Conservation (phyloP, 2,888 invertebrate genomes). For the Thereva unica region DNA sequence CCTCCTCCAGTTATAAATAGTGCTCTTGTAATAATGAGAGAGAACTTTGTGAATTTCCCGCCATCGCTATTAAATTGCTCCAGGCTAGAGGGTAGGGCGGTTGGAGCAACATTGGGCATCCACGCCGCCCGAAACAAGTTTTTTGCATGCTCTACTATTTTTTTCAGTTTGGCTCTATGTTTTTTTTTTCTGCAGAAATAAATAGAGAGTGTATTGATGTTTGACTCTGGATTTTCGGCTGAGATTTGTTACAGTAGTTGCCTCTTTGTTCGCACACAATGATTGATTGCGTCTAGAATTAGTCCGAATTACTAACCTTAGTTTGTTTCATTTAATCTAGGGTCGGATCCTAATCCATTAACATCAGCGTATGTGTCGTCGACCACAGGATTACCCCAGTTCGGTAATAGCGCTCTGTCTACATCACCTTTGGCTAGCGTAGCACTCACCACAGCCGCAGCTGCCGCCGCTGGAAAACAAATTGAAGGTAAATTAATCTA, state of each 20-base stretch:
- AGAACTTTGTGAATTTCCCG: slow-evolving; percentile 31
- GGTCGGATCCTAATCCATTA: slow-evolving; percentile 61
- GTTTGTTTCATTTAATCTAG: slow-evolving; percentile 43
- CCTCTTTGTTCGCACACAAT: slow-evolving; percentile 4
- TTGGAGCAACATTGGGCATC: neutral
- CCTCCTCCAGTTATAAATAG: neutral
- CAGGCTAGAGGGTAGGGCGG: too few relatives aligned
- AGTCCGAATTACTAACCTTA: slow-evolving; percentile 25
- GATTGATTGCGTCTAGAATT: slow-evolving; percentile 32
- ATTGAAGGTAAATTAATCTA: slow-evolving; percentile 72
- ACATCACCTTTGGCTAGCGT: slow-evolving; percentile 65
- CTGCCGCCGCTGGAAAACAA: slow-evolving; percentile 86
- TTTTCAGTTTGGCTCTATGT: neutral
- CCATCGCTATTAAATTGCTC: slow-evolving; percentile 19
- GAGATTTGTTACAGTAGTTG: slow-evolving; percentile 1
- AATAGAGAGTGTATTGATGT: too few relatives aligned
- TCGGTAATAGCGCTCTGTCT: slow-evolving; percentile 65
- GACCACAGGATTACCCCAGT: slow-evolving; percentile 61
- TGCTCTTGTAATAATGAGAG: slow-evolving; percentile 14
- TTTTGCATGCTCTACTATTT: slow-evolving; percentile 1
- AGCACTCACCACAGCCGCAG: slow-evolving; percentile 74
- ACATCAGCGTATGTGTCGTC: slow-evolving; percentile 66
- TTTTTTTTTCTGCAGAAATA: neutral
- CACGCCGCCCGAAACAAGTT: slow-evolving; percentile 1
- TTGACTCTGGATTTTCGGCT: too few relatives aligned